Evolutionary conservation across 2,113 vertebrate genomes (phyloP), one percentile per base, ranked within the genome.

Genomic region (Sebastes schlegelii): DNA sequence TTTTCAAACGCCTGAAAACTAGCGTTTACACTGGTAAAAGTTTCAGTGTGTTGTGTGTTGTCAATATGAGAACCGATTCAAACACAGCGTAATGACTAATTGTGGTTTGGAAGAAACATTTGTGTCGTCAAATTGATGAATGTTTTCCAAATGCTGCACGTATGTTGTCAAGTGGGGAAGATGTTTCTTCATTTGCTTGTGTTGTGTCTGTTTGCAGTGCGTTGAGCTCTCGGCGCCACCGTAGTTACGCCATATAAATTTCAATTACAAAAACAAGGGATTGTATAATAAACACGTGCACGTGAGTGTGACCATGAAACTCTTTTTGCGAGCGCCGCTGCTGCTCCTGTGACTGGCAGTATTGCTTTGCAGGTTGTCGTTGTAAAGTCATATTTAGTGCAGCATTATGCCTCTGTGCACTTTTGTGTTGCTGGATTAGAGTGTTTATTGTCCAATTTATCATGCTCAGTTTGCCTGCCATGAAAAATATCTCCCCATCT

Each of bases 401-500:
- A 17, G 68, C 82, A 86, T 92, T 91, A 91, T 87, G 69, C 83
- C 82, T 80, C 84, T 64, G 45, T 69, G 72, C 90, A 86, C 86
- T 89, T 94, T 90, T 87, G 83, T 85, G 84, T 90, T 90, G 89
- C 86, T 88, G 85, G 80, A 92, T 95, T 94, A 91, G 69, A 89
- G 64, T 85, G 87, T 94, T 95, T 95, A 95, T 94, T 93, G 93
- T 95, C 81, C 88, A 93, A 95, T 95, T 95, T 90, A 94, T 95
- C 94, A 94, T 86, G 86, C 88, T 91, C 76, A 68, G 83, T 90
- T 92, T 90, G 86, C 91, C 84, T 88, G 89, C 86, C 82, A 74
- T 84, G 90, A 90, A 72, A 92, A 90, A 93, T 89, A 89, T 93
- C 86, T 87, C 54, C 60, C 75, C 5, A 90, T 92, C 87, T 85